phyloP scores from a whole-genome alignment of 2,113 vertebrate species.

The Mastomys coucha region DNA sequence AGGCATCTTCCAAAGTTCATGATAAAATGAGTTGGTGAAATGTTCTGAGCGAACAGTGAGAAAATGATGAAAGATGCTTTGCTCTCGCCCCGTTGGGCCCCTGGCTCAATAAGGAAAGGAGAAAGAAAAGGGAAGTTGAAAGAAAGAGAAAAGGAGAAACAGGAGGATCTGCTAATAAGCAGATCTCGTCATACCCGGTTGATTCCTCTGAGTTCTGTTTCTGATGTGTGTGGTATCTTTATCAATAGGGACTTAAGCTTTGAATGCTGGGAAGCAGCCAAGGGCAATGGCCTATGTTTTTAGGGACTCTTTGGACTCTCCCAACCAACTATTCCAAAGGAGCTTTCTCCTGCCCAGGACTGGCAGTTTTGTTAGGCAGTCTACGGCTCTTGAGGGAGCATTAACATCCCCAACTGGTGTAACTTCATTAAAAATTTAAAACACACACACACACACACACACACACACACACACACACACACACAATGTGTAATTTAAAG shows the following conservation, averaged over 20 bases:
- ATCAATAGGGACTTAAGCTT: neutral
- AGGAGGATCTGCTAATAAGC: neutral
- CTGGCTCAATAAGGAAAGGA: neutral
- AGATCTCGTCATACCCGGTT: neutral
- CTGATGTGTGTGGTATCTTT: neutral
- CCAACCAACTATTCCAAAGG: neutral
- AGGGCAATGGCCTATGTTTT: neutral
- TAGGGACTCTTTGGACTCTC: neutral
- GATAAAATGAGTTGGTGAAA: neutral
- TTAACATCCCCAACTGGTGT: neutral
- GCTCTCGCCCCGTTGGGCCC: neutral
- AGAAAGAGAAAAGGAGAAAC: neutral
- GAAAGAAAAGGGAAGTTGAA: neutral
- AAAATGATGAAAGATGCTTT: neutral
- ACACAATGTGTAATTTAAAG: neutral
- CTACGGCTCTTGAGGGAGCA: neutral
- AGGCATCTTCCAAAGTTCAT: constrained; percentile 3
- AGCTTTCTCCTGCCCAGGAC: neutral
- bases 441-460: no score
- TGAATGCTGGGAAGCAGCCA: neutral
- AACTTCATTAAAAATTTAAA: neutral
- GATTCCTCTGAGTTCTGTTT: neutral
- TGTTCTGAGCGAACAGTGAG: neutral
- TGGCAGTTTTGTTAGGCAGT: neutral
- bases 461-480: no score